Base-by-base conservation (phyloP, 2,888 invertebrate species). In the Lithophane socia region DNA sequence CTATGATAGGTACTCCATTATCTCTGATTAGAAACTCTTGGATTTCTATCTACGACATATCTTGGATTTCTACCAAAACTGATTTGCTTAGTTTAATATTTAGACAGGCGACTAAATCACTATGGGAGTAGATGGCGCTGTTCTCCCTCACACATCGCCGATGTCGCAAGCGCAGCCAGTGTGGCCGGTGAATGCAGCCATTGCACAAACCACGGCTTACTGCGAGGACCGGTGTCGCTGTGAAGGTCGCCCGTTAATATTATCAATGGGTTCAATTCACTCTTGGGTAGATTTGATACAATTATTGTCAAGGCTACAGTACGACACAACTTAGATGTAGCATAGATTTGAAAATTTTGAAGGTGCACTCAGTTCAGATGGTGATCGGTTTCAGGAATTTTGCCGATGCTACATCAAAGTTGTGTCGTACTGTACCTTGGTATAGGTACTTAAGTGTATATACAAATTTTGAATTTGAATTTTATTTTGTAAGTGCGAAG, bases 161-260 rank as follows among this genome's bases (percentile, higher is more conserved):
- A 69, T 90, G 85, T 89, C 80, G 91, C 84, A 90, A 90, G 80
- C 69, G 72, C 77, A 68, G 74, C 66, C 83, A 86, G 85, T 87
- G 85, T 87, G 89, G 89, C 86, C 90, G 91, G 95, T 93, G 94
- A 94, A 93, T 94, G 95, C 94, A 93, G 92, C 84, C 87, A 89
- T 95, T 94, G 94, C 95, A 92, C 93, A 93, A 94, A 92, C 92
- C 69, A 79, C 77, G 81, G 68, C 72, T 63, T 70, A 74, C 81
- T 74, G 60, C 60, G n/a, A 70, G 72, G 73, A 86, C 85, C 72
- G 61, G 74, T 76, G 65, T 47, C 18, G 84, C 21, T 74, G 54
- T 49, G 84, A 85, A 84, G 84, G 84, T 80, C 74, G 82, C 10
- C 12, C 58, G 42, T 58, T n/a, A 77, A 79, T 75, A 86, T 65